Evolutionary conservation across 2,888 invertebrate species (phyloP).

Genomic region (Synanthedon vespiformis): DNA sequence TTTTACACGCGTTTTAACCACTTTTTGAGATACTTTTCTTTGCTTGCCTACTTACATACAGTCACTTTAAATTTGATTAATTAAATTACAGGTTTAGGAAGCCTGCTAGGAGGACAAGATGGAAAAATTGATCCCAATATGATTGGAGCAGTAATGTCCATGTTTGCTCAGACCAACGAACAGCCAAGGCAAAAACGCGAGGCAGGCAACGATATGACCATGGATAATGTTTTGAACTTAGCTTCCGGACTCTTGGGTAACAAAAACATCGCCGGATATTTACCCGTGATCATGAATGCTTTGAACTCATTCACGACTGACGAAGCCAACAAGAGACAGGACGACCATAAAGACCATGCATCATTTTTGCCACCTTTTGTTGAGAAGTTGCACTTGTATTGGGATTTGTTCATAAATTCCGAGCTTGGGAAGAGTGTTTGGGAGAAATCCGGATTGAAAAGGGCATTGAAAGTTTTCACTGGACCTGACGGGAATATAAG

Average conservation of each 20-base stretch:
- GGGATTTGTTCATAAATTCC: constrained; percentile 83
- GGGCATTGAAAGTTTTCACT: constrained; percentile 75
- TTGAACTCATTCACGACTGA: constrained; percentile 72
- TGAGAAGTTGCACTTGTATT: constrained; percentile 75
- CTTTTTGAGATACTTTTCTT: no score
- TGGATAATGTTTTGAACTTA: constrained; percentile 65
- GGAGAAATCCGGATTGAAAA: constrained; percentile 79
- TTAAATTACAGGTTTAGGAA: constrained; percentile 45
- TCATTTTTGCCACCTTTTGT: constrained; percentile 77
- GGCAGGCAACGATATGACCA: constrained; percentile 50
- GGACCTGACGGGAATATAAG: constrained; percentile 78
- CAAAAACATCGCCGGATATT: constrained; percentile 49
- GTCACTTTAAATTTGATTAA: no score
- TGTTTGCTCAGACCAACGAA: constrained; percentile 48
- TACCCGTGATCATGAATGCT: constrained; percentile 78
- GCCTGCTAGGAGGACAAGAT: constrained; percentile 70
- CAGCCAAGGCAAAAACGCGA: constrained; percentile 33
- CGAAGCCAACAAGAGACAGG: constrained; percentile 71
- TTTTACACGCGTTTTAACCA: no score
- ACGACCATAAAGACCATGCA: constrained; percentile 77
- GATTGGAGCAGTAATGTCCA: constrained; percentile 56
- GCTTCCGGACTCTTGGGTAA: constrained; percentile 69
- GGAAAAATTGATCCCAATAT: constrained; percentile 70
- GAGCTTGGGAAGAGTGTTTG: constrained; percentile 81
- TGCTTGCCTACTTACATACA: no score